Conservation (phyloP, 2,888 invertebrate genomes). For the Hartigia nigra region DNA sequence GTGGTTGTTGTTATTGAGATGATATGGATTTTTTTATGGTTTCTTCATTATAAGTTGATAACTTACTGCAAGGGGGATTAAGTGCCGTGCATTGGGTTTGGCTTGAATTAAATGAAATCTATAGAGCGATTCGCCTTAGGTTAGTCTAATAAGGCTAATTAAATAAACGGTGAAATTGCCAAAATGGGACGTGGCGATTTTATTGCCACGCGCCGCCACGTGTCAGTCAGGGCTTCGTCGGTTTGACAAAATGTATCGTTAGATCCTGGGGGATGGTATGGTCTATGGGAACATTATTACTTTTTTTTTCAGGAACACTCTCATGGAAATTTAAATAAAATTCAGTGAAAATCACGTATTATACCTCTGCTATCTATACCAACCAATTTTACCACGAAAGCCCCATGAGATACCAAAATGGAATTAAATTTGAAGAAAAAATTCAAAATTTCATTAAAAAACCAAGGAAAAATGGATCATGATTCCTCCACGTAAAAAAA, state of each 20-base stretch:
- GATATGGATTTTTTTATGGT: background rate
- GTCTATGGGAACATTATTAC: background rate
- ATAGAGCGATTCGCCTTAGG: background rate
- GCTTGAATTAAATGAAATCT: background rate
- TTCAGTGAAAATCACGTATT: background rate
- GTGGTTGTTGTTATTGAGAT: background rate
- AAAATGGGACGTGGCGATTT: constrained; percentile 35
- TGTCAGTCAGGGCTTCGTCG: constrained; percentile 37
- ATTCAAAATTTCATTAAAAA: background rate
- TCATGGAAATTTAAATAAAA: background rate
- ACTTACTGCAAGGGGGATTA: background rate
- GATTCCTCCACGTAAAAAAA: background rate
- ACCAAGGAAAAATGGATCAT: background rate
- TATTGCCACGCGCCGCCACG: constrained; percentile 48
- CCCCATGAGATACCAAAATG: background rate
- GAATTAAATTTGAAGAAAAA: background rate
- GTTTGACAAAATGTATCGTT: constrained; percentile 48
- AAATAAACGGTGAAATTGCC: constrained; percentile 61
- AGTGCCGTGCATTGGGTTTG: background rate
- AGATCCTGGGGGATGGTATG: constrained; percentile 33
- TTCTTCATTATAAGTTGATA: background rate
- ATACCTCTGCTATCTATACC: background rate
- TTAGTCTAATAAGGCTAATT: constrained; percentile 48
- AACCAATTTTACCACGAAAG: background rate
- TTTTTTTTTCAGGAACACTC: background rate